Percentiles rank a stretch among this genome's conserved stretches.
These are phyloP conservation scores for Clavelina lepadiformis DNA, from an alignment of 23 tunicate genomes.

Conservation along the genomic window DNA sequence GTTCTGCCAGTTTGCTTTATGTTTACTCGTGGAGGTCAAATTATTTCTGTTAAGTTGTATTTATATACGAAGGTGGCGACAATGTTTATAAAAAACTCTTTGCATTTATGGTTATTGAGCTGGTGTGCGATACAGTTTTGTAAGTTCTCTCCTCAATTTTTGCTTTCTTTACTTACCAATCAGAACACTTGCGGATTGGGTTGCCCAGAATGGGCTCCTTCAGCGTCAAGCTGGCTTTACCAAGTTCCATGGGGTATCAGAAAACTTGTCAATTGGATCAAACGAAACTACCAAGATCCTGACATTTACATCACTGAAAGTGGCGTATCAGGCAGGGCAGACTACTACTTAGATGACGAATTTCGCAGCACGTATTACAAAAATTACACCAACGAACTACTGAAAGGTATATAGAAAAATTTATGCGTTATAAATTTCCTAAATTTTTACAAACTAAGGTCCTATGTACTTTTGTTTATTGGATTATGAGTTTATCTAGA, in stretches of 20 bases:
- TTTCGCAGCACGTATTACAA: conserved; percentile 23
- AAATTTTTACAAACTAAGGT: no score
- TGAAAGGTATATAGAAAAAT: conserved; percentile 51
- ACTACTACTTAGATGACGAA: conserved; percentile 27
- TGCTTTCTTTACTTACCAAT: background rate
- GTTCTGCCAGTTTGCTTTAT: no score
- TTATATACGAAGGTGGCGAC: no score
- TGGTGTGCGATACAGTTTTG: no score
- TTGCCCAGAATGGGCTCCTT: conserved; percentile 63
- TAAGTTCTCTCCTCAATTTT: background rate
- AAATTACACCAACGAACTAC: conserved; percentile 30
- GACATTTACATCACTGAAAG: conserved; percentile 56
- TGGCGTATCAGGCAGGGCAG: conserved; percentile 28
- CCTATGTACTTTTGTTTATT: no score
- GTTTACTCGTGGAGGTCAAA: no score
- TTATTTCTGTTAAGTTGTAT: no score
- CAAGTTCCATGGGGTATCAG: conserved; percentile 68
- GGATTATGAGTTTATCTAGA: no score
- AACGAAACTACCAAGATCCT: conserved; percentile 40
- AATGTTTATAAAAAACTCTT: no score
- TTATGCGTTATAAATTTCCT: no score
- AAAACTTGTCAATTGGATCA: conserved; percentile 39
- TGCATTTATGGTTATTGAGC: no score
- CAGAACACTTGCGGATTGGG: conserved; percentile 28
- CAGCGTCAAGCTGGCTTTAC: conserved; percentile 50